These are phyloP conservation scores for Lordiphosa clarofinis DNA, from an alignment of 1,140 invertebrate genomes.

Conservation along the genomic window DNA sequence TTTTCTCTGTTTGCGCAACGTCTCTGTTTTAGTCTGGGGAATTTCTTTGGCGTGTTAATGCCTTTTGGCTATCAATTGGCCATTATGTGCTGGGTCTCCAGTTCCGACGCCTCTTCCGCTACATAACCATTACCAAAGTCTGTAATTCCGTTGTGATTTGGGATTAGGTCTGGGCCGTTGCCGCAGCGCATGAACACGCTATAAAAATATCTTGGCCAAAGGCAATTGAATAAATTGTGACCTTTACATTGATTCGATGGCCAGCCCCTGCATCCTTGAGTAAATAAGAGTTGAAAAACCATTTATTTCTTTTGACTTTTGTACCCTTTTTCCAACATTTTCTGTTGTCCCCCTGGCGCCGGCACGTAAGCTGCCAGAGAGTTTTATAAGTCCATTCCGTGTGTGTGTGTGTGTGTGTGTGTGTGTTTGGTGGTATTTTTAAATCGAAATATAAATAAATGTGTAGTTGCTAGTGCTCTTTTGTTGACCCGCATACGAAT, in stretches of 20 bases:
- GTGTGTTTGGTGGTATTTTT: conserved; percentile 60
- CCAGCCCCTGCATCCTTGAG: conserved; percentile 31
- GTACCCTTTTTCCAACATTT: conserved; percentile 48
- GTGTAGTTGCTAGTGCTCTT: conserved; percentile 44
- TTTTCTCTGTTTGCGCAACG: conserved; percentile 38
- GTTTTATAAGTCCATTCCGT: conserved; percentile 69
- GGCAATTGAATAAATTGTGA: conserved; percentile 78
- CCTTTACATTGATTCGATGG: conserved; percentile 73
- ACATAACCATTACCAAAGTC: conserved; percentile 71
- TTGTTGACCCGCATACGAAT: conserved; percentile 28
- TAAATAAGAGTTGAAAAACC: conserved; percentile 73
- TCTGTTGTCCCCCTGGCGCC: conserved; percentile 13
- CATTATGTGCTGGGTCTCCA: conserved; percentile 62
- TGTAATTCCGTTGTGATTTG: conserved; percentile 77
- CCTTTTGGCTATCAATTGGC: conserved; percentile 78
- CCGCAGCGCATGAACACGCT: conserved; percentile 63
- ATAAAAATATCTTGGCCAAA: conserved; percentile 71
- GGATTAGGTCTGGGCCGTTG: conserved; percentile 59
- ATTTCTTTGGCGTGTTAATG: conserved; percentile 77
- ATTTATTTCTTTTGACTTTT: conserved; percentile 74
- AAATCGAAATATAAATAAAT: conserved; percentile 75
- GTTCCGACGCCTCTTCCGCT: conserved; percentile 50
- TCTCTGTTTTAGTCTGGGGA: conserved; percentile 64
- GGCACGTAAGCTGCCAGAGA: conserved; percentile 60
- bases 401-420: conserved; percentile 30